Evolutionary conservation across 2,797 vertebrate species (phyloP).

Genomic region (Allobates femoralis): DNA sequence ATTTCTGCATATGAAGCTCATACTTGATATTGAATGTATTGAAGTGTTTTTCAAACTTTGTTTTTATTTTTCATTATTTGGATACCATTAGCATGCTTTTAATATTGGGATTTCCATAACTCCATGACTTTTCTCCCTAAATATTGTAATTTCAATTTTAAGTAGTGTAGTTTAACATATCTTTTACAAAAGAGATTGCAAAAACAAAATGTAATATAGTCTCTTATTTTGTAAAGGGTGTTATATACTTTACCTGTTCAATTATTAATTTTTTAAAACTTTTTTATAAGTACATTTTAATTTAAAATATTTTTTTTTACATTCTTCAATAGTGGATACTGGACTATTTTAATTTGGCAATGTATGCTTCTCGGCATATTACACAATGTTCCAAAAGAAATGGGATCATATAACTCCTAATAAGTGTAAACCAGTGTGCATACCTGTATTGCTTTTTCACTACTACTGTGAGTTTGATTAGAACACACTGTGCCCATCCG

Average conservation of each 20-base stretch:
- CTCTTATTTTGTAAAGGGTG: background rate
- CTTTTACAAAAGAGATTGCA: background rate
- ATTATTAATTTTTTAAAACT: background rate
- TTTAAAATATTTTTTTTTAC: background rate
- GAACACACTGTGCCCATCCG: conserved; percentile 30
- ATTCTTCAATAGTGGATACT: background rate
- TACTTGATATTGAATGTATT: too few relatives aligned
- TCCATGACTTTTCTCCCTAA: too few relatives aligned
- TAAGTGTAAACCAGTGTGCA: background rate
- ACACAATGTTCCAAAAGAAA: background rate
- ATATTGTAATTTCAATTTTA: too few relatives aligned
- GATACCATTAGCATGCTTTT: too few relatives aligned
- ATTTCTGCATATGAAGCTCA: too few relatives aligned
- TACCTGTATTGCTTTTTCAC: background rate
- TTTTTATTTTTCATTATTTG: too few relatives aligned
- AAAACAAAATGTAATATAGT: background rate
- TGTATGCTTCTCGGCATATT: background rate
- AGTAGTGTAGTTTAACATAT: background rate
- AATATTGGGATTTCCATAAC: too few relatives aligned
- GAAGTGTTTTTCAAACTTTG: too few relatives aligned
- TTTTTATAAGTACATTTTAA: background rate
- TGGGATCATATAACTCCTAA: conserved; percentile 5
- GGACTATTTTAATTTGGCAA: background rate
- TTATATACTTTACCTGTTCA: background rate
- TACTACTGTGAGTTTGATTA: conserved; percentile 35